Evolutionary conservation across 2,888 invertebrate genomes (phyloP), one percentile per base, ranked within the genome.

Genomic region (Volucella bombylans): DNA sequence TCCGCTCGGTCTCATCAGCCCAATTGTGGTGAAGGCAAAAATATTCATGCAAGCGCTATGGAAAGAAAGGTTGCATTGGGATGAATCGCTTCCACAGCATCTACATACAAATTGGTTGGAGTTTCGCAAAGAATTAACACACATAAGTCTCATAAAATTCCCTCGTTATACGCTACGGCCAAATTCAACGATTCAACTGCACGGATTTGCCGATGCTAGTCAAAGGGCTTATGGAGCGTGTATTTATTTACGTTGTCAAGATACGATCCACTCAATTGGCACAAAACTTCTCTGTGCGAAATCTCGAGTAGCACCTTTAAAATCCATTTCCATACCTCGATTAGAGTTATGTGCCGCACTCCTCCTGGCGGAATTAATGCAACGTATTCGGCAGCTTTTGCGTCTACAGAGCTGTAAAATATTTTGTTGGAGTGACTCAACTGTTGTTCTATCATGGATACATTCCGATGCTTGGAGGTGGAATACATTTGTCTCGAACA

Each of bases 281-380:
- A 52, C n/a, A 15, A n/a, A 52, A 52, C 18, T 52, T 15, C 15
- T 52, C 15, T 52, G 52, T 31, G 31, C 52, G 11, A 52, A 65
- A 52, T 41, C 65, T n/a, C 50, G 65, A 38, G 67, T 45, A 11
- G 54, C 54, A 14, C 54, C 67, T 11, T 11, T 54, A 23, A 67
- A 50, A 14, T 54, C 67, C 2, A 54, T 67, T 11, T 54, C 67
- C 54, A 67, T 67, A 23, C 54, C 54, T 4, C 39, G 41, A 43
- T n/a, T 67, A 6, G 67, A 67, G 52, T 31, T 68, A 45, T 55
- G 68, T 31, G 68, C 45, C 31, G 55, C 45, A 8, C 31, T 55
- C 31, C 68, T 68, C 15, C 31, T 68, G 15, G 52, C 15, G 15
- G 52, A 52, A 52, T 18, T 52, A 18, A 52, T 52, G 23, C 10